phyloP scores from a whole-genome alignment of 2,888 invertebrate genomes.

The Pyrocoelia pectoralis region DNA sequence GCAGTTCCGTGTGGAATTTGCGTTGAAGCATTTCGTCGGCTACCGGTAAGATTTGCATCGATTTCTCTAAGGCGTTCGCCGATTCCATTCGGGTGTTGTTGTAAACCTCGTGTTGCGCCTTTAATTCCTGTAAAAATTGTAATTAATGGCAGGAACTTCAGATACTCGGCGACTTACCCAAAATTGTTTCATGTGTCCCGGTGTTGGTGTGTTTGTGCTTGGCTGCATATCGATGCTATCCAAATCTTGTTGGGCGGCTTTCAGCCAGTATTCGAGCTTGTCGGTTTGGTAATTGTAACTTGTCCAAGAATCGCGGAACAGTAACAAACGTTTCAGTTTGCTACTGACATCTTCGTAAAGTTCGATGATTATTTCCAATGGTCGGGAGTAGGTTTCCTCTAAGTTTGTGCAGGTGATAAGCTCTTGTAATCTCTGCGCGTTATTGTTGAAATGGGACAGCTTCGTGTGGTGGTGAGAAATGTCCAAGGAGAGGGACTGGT shows the following conservation, averaged over 20 bases:
- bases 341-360: conserved; percentile 80
- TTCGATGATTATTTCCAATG: conserved; percentile 74
- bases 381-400: conserved; percentile 76
- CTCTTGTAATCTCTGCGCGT: conserved; percentile 77
- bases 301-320: conserved; percentile 82
- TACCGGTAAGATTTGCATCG: conserved; percentile 80
- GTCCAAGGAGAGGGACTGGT: conserved; percentile 81
- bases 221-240: conserved; percentile 69
- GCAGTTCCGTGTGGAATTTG: conserved; percentile 79
- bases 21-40: conserved; percentile 85
- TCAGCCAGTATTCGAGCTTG: conserved; percentile 80
- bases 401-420: conserved; percentile 78
- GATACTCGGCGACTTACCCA: conserved; percentile 65
- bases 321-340: conserved; percentile 73
- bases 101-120: conserved; percentile 86
- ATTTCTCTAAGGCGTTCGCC: conserved; percentile 76
- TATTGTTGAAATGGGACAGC: conserved; percentile 74
- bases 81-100: conserved; percentile 79
- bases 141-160: no score
- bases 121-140: conserved; percentile 83
- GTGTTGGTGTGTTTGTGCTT: conserved; percentile 68
- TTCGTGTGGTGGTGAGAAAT: conserved; percentile 83
- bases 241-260: conserved; percentile 75
- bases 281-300: conserved; percentile 77
- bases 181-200: conserved; percentile 80